phyloP scores from a whole-genome alignment of 2,888 invertebrate species.

The Ernsta delagoae region DNA sequence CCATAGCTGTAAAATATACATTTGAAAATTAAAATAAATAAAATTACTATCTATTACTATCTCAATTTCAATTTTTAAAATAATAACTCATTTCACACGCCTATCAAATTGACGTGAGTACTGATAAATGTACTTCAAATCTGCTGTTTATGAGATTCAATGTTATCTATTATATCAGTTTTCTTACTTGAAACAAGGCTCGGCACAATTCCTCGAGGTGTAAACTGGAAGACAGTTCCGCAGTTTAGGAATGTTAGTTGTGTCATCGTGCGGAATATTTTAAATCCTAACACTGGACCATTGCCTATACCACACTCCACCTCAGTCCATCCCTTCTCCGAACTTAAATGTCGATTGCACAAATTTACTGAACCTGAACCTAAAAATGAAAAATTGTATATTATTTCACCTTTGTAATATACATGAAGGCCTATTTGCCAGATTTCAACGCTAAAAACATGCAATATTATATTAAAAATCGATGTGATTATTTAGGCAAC shows the following conservation, averaged over 20 bases:
- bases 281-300: slow-evolving; percentile 91
- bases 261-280: slow-evolving; percentile 91
- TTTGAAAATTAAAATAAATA: neutral
- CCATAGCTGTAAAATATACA: slow-evolving; percentile 86
- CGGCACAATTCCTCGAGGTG: slow-evolving; percentile 90
- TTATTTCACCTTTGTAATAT: too few species aligned
- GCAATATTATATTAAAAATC: too few species aligned
- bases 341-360: slow-evolving; percentile 90
- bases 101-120: too few species aligned
- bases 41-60: too few species aligned
- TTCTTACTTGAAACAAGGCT: slow-evolving; percentile 91
- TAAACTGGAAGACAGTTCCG: slow-evolving; percentile 90
- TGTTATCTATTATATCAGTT: too few species aligned
- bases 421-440: too few species aligned
- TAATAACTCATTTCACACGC: too few species aligned
- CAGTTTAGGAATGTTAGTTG: slow-evolving; percentile 91
- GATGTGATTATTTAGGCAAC: too few species aligned
- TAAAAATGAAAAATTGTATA: slow-evolving; percentile 39
- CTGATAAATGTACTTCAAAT: too few species aligned
- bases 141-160: too few species aligned
- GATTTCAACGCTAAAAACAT: too few species aligned
- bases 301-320: slow-evolving; percentile 93
- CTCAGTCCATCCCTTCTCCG: slow-evolving; percentile 95
- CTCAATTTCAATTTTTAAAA: too few species aligned
- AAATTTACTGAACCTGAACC: slow-evolving; percentile 92